Base-by-base conservation (phyloP, 2,888 invertebrate species). In the Magallana nippona region DNA sequence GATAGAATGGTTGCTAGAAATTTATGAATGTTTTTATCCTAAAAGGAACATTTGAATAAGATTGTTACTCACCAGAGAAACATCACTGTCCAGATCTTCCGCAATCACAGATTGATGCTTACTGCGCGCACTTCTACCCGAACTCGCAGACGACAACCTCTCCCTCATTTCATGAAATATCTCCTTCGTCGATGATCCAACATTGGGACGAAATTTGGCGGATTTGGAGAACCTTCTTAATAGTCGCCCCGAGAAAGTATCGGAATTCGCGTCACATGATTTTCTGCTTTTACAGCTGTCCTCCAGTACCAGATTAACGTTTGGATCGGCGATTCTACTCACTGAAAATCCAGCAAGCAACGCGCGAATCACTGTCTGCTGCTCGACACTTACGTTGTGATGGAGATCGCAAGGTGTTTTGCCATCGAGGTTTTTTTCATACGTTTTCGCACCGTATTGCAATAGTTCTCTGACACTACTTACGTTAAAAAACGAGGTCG, bases 401-500 rank as follows among this genome's bases (percentile, higher is more conserved):
- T 95, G 94, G 84, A 96, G 94, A 89, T 95, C 95, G 78, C 94
- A 93, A 11, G 96, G 95, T 57, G 95, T 93, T 58, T 95, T 94
- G 15, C 95, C 95, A 19, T 94, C 92, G 83, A 94, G 93, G 93
- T 96, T 96, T 80, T 91, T 89, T 79, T 94, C 87, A 84, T 93
- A 92, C 79, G 95, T 94, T 82, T 88, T 90, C 19, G 95, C 95
- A 55, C 95, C 95, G 86, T 94, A 93, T 90, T 95, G 95, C 87
- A 95, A 91, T 88, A 95, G 93, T 87, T 94, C 94, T 77, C 95
- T 92, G 78, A 95, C 94, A 89, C 95, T 95, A 84, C 95, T 95
- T 95, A 95, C 95, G 78, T 95, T 95, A 81, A 95, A 94, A 84
- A 95, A 95, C n/a, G 95, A 94, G 89, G 95, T 95, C 84, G 95